Base-by-base conservation (phyloP, 2,113 vertebrate species). In the Phocoena phocoena region DNA sequence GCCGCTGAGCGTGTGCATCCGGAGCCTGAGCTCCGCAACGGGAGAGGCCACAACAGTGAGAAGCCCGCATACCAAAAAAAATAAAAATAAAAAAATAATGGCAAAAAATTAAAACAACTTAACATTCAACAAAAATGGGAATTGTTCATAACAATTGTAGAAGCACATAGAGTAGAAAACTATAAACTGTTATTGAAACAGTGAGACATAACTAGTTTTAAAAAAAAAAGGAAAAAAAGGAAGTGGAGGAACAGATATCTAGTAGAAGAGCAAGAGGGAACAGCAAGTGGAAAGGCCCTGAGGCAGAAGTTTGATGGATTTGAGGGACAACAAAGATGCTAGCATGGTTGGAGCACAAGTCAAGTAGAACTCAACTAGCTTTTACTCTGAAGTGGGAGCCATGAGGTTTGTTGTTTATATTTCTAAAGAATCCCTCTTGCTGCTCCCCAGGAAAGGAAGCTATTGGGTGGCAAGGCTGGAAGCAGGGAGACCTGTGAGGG, bases 341-440 rank as follows among this genome's bases (percentile, higher is more conserved):
- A 17, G n/a, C 10, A 4, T 44, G 60, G 62, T 33, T 77, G 60
- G 2, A 31, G 62, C 44, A 65, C 58, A 65, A 44, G 33, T n/a
- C 15, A 41, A 25, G n/a, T 1, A n/a, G 20, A 2, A 44, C 6
- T 31, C 33, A 6, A 0, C 23, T 25, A 1, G 38, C 63, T 74
- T 65, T 55, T 20, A 20, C 92, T 89, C 41, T 26, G 10, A 67
- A 84, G 33, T 10, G 23, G 74, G 26, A 77, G 26, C 21, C 12
- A 0, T 1, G 2, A 25, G 20, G 33, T 20, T 41, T 55, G 63
- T 53, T 53, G 53, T 15, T 21, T 58, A 31, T 20, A 63, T 14
- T 63, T 88, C 55, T 47, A 81, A 92, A 79, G 65, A 65, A 13
- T 73, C 74, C 5, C 17, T 87, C 82, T 65, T n/a, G 82, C 55